A percentile compares a stretch with the other conserved stretches of the same genome.
Evolutionary conservation across 2,113 vertebrate genomes (phyloP).

Genomic region (Pachycephala philippinensis): DNA sequence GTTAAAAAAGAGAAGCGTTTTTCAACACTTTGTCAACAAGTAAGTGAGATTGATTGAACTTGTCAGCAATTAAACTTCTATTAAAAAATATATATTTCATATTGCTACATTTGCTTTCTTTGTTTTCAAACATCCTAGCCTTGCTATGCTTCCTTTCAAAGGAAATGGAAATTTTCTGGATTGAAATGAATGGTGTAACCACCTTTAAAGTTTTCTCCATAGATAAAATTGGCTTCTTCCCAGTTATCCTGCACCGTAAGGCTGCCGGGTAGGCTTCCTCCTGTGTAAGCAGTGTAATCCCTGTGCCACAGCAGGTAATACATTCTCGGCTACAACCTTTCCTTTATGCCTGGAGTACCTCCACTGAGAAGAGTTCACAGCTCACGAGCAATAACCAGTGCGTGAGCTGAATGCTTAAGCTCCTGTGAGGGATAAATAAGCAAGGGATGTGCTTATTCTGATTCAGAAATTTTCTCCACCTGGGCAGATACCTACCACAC

Average conservation of each 20-base stretch:
- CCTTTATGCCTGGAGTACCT: background rate
- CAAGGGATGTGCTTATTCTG: background rate
- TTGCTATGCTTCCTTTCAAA: background rate
- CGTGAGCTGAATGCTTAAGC: background rate
- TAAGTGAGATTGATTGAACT: background rate
- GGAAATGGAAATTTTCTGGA: background rate
- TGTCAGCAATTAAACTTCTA: background rate
- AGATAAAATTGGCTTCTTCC: background rate
- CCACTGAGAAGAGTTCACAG: background rate
- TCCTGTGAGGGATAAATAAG: background rate
- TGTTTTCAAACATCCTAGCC: background rate
- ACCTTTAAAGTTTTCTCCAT: background rate
- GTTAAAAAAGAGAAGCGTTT: background rate
- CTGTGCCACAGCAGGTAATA: background rate
- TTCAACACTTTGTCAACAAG: background rate
- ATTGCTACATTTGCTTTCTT: background rate
- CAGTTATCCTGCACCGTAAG: accelerated
- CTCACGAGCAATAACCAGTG: background rate
- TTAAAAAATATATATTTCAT: background rate
- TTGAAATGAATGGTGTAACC: background rate
- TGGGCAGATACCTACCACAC: accelerated
- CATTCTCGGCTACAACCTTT: background rate
- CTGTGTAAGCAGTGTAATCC: background rate
- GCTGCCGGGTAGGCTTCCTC: background rate
- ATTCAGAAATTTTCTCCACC: background rate